These are phyloP conservation scores for Graphium colonna DNA, from an alignment of 2,888 invertebrate species.

Conservation along the genomic window DNA sequence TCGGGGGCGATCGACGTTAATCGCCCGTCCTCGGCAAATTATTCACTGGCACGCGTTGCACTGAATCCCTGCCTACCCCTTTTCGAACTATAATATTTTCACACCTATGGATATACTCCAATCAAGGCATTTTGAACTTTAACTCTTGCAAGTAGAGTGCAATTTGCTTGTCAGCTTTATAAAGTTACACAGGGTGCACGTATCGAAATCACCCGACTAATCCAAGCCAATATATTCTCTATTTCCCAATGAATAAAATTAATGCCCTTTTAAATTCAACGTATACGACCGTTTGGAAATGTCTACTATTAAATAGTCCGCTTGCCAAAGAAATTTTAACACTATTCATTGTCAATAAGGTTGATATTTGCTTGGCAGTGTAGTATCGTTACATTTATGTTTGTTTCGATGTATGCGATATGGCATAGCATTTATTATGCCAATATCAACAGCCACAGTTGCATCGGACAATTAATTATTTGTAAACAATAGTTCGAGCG, in stretches of 20 bases:
- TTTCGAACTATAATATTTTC: slow-evolving; percentile 31
- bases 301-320: slow-evolving; percentile 19
- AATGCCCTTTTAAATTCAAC: slow-evolving; percentile 65
- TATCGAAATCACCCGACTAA: slow-evolving; percentile 60
- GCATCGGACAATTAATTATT: slow-evolving; percentile 77
- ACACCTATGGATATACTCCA: slow-evolving; percentile 21
- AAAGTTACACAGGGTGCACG: slow-evolving; percentile 31
- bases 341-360: no score
- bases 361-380: no score
- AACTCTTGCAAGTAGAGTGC: background rate
- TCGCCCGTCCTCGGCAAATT: slow-evolving; percentile 75
- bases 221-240: slow-evolving; percentile 75
- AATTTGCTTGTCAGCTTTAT: slow-evolving; percentile 23
- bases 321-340: no score
- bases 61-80: slow-evolving; percentile 54
- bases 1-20: slow-evolving; percentile 68
- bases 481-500: slow-evolving; percentile 62
- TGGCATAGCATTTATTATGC: slow-evolving; percentile 68
- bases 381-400: slow-evolving; percentile 24
- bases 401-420: slow-evolving; percentile 57
- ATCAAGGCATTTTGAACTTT: slow-evolving; percentile 32
- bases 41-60: slow-evolving; percentile 77
- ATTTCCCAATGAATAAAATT: slow-evolving; percentile 73
- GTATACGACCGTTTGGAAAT: slow-evolving; percentile 57
- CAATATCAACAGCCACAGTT: slow-evolving; percentile 71